Percentiles rank a stretch among this genome's conserved stretches.
These are phyloP conservation scores for Poecile atricapillus DNA, from an alignment of 2,113 vertebrate genomes.

Conservation along the genomic window DNA sequence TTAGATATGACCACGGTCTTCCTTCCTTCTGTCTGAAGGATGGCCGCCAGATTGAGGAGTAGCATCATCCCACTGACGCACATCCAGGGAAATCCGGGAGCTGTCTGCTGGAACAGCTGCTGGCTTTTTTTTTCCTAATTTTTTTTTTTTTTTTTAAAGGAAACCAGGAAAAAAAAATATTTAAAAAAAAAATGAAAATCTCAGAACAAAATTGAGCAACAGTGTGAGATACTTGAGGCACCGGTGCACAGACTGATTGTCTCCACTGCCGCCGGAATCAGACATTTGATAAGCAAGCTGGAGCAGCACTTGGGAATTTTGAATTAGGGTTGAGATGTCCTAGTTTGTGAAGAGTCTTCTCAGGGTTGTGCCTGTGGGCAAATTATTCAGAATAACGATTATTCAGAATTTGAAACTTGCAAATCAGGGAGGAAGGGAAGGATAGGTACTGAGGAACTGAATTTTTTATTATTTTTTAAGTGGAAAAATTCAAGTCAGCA, in stretches of 20 bases:
- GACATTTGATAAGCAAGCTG: slow-evolving; percentile 28
- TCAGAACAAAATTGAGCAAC: slow-evolving; percentile 26
- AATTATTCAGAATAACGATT: neutral
- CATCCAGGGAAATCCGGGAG: slow-evolving; percentile 60
- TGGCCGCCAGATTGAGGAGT: slow-evolving; percentile 42
- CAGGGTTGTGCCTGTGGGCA: neutral
- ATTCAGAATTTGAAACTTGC: neutral
- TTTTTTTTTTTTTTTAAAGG: neutral
- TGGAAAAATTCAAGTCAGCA: neutral
- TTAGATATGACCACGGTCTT: slow-evolving; percentile 41
- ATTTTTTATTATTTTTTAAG: neutral
- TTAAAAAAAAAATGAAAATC: neutral
- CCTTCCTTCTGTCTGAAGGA: slow-evolving; percentile 51
- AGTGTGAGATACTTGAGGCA: neutral
- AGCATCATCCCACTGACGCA: slow-evolving; percentile 39
- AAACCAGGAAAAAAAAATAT: neutral
- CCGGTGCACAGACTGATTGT: neutral
- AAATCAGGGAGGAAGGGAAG: neutral
- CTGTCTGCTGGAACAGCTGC: slow-evolving; percentile 58
- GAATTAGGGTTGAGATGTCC: neutral
- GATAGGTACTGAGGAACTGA: neutral
- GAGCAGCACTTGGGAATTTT: neutral
- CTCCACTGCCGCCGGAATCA: neutral
- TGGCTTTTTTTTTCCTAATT: neutral
- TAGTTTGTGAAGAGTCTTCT: neutral